Evolutionary conservation across 2,113 vertebrate species (phyloP).

Genomic region (Lepus timidus): DNA sequence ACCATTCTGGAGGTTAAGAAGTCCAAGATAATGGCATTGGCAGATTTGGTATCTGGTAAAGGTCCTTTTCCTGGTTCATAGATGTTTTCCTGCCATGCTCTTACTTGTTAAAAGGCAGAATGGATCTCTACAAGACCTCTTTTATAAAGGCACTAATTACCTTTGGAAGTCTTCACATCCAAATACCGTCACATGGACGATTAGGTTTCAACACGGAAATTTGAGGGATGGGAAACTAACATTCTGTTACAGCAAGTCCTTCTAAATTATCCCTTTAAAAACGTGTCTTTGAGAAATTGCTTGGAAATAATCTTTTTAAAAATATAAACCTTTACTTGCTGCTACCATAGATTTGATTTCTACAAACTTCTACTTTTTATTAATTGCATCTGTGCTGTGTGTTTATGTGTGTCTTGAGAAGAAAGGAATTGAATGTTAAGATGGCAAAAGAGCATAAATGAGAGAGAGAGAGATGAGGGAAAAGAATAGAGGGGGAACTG

Average conservation of each 20-base stretch:
- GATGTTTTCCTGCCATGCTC: not conserved
- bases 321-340: not conserved
- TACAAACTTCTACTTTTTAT: not conserved
- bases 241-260: not conserved
- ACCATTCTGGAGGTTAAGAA: not conserved
- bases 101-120: fast-evolving
- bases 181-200: not conserved
- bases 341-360: not conserved
- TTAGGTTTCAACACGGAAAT: not conserved
- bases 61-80: not conserved
- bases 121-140: not conserved
- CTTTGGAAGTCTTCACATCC: not conserved
- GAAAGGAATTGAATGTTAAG: not conserved
- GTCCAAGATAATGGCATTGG: not conserved
- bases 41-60: not conserved
- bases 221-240: not conserved
- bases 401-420: not conserved
- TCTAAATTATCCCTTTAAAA: not conserved
- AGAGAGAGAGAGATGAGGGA: not conserved
- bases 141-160: not conserved
- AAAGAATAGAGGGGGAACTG: not conserved
- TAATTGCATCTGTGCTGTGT: not conserved
- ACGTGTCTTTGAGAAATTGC: not conserved
- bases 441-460: not conserved
- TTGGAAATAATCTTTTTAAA: not conserved